Percentiles rank a stretch among this genome's conserved stretches.
Evolutionary conservation across 2,113 vertebrate genomes (phyloP).

Genomic region (Amphiprion percula): DNA sequence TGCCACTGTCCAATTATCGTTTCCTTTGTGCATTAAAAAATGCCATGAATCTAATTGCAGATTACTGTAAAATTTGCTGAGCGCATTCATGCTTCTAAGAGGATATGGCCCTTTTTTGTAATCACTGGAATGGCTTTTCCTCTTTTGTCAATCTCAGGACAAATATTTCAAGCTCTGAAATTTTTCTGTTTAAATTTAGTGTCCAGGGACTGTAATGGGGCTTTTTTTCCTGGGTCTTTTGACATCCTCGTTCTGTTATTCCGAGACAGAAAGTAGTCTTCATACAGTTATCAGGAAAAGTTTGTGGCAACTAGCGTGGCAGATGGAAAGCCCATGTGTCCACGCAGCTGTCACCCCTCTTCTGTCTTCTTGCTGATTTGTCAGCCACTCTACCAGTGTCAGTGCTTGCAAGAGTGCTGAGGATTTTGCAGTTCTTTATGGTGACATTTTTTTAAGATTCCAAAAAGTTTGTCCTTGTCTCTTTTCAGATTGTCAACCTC

Average conservation of each 20-base stretch:
- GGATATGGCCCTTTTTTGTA: too few species aligned
- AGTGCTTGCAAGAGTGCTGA: background rate
- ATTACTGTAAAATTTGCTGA: too few species aligned
- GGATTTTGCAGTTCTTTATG: constrained; percentile 11
- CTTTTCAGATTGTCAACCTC: constrained; percentile 89
- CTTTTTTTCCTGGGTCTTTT: too few species aligned
- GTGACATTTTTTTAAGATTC: background rate
- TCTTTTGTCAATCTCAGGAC: too few species aligned
- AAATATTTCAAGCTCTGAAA: background rate
- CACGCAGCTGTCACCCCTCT: constrained; percentile 32
- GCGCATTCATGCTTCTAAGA: too few species aligned
- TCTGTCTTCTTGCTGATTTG: constrained; percentile 11
- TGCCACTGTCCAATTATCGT: too few species aligned
- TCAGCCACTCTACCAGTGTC: background rate
- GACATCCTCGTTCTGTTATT: background rate
- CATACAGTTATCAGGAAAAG: background rate
- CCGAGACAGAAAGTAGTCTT: background rate
- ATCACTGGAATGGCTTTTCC: too few species aligned
- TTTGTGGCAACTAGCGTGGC: constrained; percentile 15
- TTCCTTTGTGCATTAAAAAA: too few species aligned
- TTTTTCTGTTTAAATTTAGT: too few species aligned
- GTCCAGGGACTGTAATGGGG: too few species aligned
- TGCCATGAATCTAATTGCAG: too few species aligned
- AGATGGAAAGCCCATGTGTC: constrained; percentile 48
- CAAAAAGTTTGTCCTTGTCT: constrained; percentile 48